Percentiles rank a stretch among this genome's conserved stretches.
These are phyloP conservation scores for Clupea harengus DNA, from an alignment of 2,113 vertebrate species.

Conservation along the genomic window DNA sequence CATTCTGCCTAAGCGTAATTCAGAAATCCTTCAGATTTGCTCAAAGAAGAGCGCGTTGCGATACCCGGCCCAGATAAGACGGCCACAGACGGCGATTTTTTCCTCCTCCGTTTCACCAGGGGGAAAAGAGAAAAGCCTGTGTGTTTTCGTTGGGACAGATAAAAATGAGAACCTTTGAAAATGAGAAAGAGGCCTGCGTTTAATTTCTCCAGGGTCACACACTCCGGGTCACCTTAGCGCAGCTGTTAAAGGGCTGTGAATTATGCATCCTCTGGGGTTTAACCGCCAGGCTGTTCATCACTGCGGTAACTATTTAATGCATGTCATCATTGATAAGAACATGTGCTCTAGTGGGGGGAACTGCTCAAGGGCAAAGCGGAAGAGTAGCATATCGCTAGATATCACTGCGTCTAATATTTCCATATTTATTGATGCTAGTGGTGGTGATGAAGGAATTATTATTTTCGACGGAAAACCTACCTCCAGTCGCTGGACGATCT, in stretches of 20 bases:
- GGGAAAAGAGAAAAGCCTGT: background rate
- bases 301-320: background rate
- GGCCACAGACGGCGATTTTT: background rate
- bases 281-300: background rate
- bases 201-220: conserved; percentile 3
- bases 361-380: background rate
- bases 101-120: background rate
- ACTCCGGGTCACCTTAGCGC: background rate
- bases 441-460: background rate
- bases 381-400: background rate
- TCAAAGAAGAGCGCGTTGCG: conserved; percentile 21
- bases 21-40: conserved; percentile 24
- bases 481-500: conserved; percentile 91
- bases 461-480: conserved; percentile 63
- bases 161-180: conserved; percentile 13
- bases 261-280: conserved; percentile 12
- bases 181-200: conserved; percentile 2
- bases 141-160: conserved; percentile 20
- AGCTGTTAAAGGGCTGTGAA: conserved; percentile 1
- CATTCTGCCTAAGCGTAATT: conserved; percentile 25
- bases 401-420: background rate
- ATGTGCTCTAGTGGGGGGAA: background rate
- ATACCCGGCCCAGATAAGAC: conserved; percentile 22
- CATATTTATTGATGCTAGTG: background rate
- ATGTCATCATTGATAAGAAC: background rate